Evolutionary conservation across 2,888 invertebrate species (phyloP).

Genomic region (Pheosia tremula): DNA sequence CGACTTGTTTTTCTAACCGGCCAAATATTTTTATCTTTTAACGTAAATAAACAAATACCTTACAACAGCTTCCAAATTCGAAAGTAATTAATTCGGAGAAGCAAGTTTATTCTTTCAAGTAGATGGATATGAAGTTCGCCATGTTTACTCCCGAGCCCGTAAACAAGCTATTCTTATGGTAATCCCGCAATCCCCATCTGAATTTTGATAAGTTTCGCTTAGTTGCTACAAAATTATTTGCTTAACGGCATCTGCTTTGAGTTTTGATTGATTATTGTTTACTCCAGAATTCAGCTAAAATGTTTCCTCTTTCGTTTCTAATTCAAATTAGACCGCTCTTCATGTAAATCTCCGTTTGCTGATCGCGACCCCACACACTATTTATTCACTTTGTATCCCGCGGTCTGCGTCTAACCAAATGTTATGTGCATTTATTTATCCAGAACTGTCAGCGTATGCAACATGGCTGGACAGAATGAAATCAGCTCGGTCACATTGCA

Average conservation of each 20-base stretch:
- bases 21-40: conserved; percentile 16
- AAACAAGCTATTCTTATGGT: conserved; percentile 69
- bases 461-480: conserved; percentile 48
- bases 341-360: conserved; percentile 65
- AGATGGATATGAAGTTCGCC: conserved; percentile 30
- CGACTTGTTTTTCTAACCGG: conserved; percentile 30
- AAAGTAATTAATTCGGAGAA: conserved; percentile 57
- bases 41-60: conserved; percentile 13
- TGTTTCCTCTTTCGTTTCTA: conserved; percentile 45
- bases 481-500: conserved; percentile 44
- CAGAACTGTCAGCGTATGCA: conserved; percentile 49
- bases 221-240: conserved; percentile 44
- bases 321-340: conserved; percentile 64
- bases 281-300: conserved; percentile 34
- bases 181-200: conserved; percentile 50
- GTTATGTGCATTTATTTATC: conserved; percentile 79
- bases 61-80: conserved; percentile 23
- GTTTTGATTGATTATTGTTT: conserved; percentile 51
- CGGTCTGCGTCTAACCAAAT: conserved; percentile 70
- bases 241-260: conserved; percentile 30
- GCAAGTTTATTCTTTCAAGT: conserved; percentile 55
- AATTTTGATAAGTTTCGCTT: conserved; percentile 54
- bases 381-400: conserved; percentile 58
- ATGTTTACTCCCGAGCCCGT: conserved; percentile 46
- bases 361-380: conserved; percentile 50